These are phyloP conservation scores for Bombus picipes DNA, from an alignment of 1,140 invertebrate genomes.

Conservation along the genomic window DNA sequence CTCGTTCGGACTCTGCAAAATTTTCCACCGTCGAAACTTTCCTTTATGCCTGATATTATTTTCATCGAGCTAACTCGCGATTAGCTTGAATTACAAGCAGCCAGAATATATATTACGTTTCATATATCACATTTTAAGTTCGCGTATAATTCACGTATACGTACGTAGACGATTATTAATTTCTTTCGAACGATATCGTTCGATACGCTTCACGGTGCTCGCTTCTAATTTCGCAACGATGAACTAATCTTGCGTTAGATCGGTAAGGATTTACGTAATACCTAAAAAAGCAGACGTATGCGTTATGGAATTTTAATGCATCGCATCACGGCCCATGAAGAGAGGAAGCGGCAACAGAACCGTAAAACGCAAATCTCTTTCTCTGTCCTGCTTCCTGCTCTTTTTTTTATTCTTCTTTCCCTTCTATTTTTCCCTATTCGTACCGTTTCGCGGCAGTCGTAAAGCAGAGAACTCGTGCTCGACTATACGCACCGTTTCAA, in stretches of 20 bases:
- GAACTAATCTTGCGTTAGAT: neutral
- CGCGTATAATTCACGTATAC: no score
- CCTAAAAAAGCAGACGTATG: neutral
- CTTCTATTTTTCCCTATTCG: neutral
- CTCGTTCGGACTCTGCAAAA: neutral
- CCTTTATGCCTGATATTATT: neutral
- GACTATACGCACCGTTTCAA: neutral
- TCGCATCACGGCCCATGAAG: neutral
- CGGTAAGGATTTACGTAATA: neutral
- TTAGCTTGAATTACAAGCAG: neutral
- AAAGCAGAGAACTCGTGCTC: constrained; percentile 7
- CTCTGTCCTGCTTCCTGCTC: neutral
- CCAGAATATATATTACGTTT: neutral
- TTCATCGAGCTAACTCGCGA: neutral
- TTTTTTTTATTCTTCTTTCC: neutral
- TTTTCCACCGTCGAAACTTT: neutral
- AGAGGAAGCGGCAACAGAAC: neutral
- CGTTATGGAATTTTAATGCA: constrained; percentile 4
- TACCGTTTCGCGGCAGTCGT: neutral
- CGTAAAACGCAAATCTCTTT: neutral
- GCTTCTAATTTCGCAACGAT: neutral
- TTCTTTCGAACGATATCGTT: neutral
- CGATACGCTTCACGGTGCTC: neutral
- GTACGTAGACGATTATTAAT: neutral
- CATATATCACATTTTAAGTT: neutral